phyloP scores from a whole-genome alignment of 2,113 vertebrate species.

The Vanacampus margaritifer region DNA sequence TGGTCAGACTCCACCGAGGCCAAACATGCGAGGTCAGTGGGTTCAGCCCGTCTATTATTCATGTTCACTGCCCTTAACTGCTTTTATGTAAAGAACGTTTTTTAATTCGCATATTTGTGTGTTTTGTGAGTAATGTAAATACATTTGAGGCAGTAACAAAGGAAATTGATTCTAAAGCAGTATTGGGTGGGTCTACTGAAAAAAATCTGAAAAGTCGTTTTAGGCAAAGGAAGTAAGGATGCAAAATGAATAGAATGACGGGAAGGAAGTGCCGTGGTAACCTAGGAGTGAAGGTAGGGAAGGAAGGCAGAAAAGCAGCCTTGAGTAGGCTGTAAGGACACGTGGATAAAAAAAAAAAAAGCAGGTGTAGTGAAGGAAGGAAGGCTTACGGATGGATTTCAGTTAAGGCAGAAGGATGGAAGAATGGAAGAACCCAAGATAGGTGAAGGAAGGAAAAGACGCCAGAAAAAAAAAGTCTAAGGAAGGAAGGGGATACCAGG shows the following conservation, averaged over 20 bases:
- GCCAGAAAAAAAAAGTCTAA: no score
- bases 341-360: no score
- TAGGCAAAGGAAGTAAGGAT: neutral
- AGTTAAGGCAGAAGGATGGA: no score
- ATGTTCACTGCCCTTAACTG: neutral
- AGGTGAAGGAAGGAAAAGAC: no score
- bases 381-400: no score
- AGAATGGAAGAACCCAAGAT: no score
- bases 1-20: conserved; percentile 94
- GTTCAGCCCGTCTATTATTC: neutral
- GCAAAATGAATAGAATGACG: neutral
- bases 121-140: neutral
- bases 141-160: neutral
- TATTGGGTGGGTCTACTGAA: neutral
- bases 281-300: neutral
- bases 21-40: conserved; percentile 83
- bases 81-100: neutral
- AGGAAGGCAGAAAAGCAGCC: no score
- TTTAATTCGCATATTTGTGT: no score
- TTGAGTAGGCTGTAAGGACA: no score
- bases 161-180: neutral
- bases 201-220: neutral
- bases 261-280: neutral
- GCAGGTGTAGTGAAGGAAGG: no score
- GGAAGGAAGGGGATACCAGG: no score